A percentile compares a stretch with the other conserved stretches of the same genome.
These are phyloP conservation scores for Micrasema minimum DNA, from an alignment of 1,140 invertebrate genomes.

Conservation along the genomic window DNA sequence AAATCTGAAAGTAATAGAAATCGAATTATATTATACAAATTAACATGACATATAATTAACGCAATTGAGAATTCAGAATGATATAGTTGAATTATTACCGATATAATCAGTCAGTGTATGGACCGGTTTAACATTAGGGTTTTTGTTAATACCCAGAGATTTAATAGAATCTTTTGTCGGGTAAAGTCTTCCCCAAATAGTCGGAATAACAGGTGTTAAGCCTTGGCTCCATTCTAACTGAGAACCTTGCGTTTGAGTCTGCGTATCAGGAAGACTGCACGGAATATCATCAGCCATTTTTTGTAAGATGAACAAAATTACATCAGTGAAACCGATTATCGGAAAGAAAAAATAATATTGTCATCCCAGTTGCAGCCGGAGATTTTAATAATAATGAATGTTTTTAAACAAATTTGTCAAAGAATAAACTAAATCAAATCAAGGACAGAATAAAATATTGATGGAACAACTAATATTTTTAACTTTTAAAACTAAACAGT, in stretches of 20 bases:
- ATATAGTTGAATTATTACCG: conserved; percentile 55
- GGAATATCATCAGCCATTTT: conserved; percentile 57
- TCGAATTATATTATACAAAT: conserved; percentile 25
- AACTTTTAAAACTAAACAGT: no score
- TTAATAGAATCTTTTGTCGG: conserved; percentile 56
- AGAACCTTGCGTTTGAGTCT: conserved; percentile 65
- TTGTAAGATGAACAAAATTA: neutral
- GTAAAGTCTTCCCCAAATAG: conserved; percentile 64
- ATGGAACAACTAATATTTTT: no score
- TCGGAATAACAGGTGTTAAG: conserved; percentile 59
- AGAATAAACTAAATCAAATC: no score
- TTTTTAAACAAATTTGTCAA: no score
- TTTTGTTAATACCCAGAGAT: conserved; percentile 57
- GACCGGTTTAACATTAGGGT: conserved; percentile 28
- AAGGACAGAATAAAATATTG: no score
- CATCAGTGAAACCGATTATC: no score
- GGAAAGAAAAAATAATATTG: neutral
- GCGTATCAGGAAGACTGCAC: conserved; percentile 58
- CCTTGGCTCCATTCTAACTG: conserved; percentile 63
- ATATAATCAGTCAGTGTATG: conserved; percentile 58
- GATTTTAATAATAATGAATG: no score
- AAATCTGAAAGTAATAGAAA: conserved; percentile 67
- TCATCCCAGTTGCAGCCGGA: conserved; percentile 36
- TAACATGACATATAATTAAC: neutral
- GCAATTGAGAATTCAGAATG: neutral